Conservation (phyloP, 2,113 vertebrate species). For the Hypomesus transpacificus region DNA sequence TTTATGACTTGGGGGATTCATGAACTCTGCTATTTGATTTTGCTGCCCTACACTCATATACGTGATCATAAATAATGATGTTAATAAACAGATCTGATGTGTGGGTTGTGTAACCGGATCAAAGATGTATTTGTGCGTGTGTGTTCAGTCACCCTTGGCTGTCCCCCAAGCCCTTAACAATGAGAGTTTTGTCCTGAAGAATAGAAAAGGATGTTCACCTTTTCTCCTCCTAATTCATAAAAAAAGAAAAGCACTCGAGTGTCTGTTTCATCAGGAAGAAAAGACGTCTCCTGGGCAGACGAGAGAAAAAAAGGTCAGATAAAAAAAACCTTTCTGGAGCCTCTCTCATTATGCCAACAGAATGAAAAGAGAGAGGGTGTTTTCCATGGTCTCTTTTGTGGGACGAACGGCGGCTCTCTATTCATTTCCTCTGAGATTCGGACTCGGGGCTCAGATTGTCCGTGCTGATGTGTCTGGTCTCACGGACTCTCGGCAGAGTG, state of each 20-base stretch:
- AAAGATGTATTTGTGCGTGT: neutral
- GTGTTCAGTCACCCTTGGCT: neutral
- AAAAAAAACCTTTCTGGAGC: constrained; percentile 20
- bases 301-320: constrained; percentile 32
- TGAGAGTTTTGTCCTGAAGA: neutral
- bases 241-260: neutral
- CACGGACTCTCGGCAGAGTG: constrained; percentile 13
- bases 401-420: constrained; percentile 14
- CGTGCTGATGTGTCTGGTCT: constrained; percentile 8
- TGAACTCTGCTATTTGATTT: no score
- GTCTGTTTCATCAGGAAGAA: constrained; percentile 22
- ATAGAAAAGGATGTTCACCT: neutral
- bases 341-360: constrained; percentile 16
- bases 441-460: constrained; percentile 17
- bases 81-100: no score
- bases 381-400: constrained; percentile 39
- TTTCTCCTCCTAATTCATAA: constrained; percentile 15
- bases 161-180: neutral
- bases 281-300: constrained; percentile 27
- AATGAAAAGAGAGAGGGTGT: constrained; percentile 21
- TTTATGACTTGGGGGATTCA: no score
- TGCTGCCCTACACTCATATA: no score
- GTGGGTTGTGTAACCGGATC: no score
- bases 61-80: no score
- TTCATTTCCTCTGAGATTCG: constrained; percentile 39